Conservation (phyloP, 2,888 invertebrate genomes). For the Ptychoptera albimana region DNA sequence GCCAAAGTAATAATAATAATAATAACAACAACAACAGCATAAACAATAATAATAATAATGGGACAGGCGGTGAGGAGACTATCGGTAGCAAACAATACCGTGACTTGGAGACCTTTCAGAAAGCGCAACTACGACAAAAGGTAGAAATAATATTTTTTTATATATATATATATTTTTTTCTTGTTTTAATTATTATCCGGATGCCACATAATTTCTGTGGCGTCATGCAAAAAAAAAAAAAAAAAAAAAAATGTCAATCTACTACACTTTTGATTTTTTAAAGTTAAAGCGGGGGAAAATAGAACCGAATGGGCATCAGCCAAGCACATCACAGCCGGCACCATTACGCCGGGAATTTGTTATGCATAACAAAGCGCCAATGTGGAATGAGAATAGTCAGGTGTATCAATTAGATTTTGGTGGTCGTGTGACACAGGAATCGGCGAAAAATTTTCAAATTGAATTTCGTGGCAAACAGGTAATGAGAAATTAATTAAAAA, state of each 20-base stretch:
- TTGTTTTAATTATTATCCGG: slow-evolving; percentile 8
- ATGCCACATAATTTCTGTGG: neutral
- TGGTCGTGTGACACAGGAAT: slow-evolving; percentile 96
- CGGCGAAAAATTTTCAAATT: slow-evolving; percentile 98
- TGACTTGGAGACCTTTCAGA: slow-evolving; percentile 81
- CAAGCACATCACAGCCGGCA: slow-evolving; percentile 25
- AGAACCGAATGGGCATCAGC: slow-evolving; percentile 34
- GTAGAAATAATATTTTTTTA: slow-evolving; percentile 30
- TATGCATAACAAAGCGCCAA: slow-evolving; percentile 93
- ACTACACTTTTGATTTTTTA: slow-evolving; percentile 9
- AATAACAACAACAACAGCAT: too few relatives aligned
- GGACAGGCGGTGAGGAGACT: slow-evolving; percentile 35
- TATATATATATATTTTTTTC: slow-evolving; percentile 5
- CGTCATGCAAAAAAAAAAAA: neutral
- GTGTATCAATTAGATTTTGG: slow-evolving; percentile 99
- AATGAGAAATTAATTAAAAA: slow-evolving; percentile 6
- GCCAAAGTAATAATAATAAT: slow-evolving; percentile 26
- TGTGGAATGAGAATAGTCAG: slow-evolving; percentile 99
- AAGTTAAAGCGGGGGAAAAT: slow-evolving; percentile 59
- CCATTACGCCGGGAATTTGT: slow-evolving; percentile 63
- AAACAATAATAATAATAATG: slow-evolving; percentile 25
- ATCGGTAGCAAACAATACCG: slow-evolving; percentile 56
- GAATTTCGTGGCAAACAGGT: slow-evolving; percentile 95
- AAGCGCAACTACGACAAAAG: slow-evolving; percentile 81
- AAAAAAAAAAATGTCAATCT: slow-evolving; percentile 6